Conservation (phyloP, 2,113 vertebrate genomes). For the Chaetops frenatus region DNA sequence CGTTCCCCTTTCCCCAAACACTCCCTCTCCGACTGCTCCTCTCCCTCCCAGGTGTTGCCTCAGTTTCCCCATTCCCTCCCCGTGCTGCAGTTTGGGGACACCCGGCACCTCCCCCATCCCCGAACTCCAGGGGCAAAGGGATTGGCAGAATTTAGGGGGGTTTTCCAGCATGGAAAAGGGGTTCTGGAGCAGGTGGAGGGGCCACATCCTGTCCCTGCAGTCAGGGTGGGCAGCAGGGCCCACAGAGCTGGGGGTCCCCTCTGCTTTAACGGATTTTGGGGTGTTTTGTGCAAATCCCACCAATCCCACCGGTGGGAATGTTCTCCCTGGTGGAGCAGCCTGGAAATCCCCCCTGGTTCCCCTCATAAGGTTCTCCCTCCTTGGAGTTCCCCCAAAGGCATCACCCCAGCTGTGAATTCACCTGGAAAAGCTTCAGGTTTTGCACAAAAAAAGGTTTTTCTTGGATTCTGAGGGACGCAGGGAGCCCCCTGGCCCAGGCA, state of each 20-base stretch:
- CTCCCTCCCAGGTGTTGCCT: neutral
- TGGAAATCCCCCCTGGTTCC: neutral
- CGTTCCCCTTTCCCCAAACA: neutral
- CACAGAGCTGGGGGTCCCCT: rapidly evolving
- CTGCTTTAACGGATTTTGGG: neutral
- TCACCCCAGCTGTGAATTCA: rapidly evolving
- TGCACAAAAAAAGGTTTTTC: neutral
- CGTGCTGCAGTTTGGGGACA: rapidly evolving
- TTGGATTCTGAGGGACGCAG: neutral
- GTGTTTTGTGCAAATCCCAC: neutral
- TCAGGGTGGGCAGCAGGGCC: neutral
- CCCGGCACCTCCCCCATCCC: neutral
- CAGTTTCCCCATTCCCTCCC: neutral
- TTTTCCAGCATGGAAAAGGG: neutral
- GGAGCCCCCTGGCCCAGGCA: neutral
- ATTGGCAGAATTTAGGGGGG: too few relatives aligned
- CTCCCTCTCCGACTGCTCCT: rapidly evolving
- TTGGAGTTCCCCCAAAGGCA: rapidly evolving
- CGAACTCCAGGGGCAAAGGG: neutral
- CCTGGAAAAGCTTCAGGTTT: too few relatives aligned
- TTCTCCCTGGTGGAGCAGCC: rapidly evolving
- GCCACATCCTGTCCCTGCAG: neutral
- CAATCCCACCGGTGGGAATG: rapidly evolving
- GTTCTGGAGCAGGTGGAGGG: rapidly evolving
- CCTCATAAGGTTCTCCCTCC: rapidly evolving